Conservation (phyloP, 2,113 vertebrate genomes). For the Albula goreensis region DNA sequence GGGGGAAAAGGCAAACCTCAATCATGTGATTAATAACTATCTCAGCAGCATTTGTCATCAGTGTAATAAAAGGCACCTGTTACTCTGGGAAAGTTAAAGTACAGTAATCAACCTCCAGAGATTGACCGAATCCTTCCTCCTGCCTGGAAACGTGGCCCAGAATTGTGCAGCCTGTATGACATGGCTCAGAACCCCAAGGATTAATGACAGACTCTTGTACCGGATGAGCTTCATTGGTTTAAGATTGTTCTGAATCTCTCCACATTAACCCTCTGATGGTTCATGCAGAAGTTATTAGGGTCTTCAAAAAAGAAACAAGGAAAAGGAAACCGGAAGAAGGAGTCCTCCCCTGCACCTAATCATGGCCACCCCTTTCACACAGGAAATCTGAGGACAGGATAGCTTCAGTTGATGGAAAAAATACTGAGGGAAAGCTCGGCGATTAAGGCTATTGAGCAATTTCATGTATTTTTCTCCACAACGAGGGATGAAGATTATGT, state of each 20-base stretch:
- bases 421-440: constrained; percentile 54
- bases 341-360: constrained; percentile 48
- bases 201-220: constrained; percentile 58
- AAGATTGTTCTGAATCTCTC: constrained; percentile 71
- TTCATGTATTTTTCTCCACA: constrained; percentile 73
- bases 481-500: constrained; percentile 79
- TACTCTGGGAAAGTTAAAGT: constrained; percentile 40
- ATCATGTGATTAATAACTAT: constrained; percentile 56
- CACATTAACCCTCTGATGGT: constrained; percentile 75
- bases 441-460: constrained; percentile 79
- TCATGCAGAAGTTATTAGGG: constrained; percentile 68
- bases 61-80: constrained; percentile 72
- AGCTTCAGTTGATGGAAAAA: constrained; percentile 20
- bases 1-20: constrained; percentile 44
- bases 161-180: constrained; percentile 51
- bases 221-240: constrained; percentile 70
- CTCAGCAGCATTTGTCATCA: constrained; percentile 63
- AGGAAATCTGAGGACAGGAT: constrained; percentile 52
- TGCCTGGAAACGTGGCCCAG: constrained; percentile 66
- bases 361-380: constrained; percentile 48
- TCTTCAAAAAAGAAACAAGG: constrained; percentile 62
- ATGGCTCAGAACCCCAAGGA: constrained; percentile 57
- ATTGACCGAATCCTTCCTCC: constrained; percentile 72
- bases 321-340: constrained; percentile 43
- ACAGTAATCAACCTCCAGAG: constrained; percentile 70